phyloP scores from a whole-genome alignment of 1,140 invertebrate species.

The Drosophila azteca region DNA sequence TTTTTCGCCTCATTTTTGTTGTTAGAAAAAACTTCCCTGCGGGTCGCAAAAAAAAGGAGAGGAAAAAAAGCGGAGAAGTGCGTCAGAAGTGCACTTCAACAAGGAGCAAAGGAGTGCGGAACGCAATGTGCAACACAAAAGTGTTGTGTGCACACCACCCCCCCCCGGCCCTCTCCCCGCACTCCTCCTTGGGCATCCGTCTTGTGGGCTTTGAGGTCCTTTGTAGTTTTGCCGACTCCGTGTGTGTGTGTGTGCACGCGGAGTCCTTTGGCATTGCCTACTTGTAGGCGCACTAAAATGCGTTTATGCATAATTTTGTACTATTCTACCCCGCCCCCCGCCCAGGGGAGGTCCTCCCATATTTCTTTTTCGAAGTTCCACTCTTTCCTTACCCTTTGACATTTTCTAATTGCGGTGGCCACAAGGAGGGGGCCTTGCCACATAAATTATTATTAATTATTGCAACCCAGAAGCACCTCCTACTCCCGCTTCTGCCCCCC shows the following conservation, averaged over 20 bases:
- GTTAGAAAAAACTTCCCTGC: slow-evolving; percentile 44
- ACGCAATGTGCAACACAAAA: slow-evolving; percentile 62
- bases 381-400: slow-evolving; percentile 25
- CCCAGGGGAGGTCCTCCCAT: no score
- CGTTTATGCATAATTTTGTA: slow-evolving; percentile 79
- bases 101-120: slow-evolving; percentile 39
- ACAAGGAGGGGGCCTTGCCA: slow-evolving; percentile 39
- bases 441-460: slow-evolving; percentile 77
- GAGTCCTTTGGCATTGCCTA: slow-evolving; percentile 61
- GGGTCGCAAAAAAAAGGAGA: slow-evolving; percentile 18
- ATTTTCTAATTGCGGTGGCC: slow-evolving; percentile 64
- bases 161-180: background rate
- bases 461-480: background rate
- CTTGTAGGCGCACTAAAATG: slow-evolving; percentile 80
- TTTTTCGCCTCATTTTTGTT: slow-evolving; percentile 10
- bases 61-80: slow-evolving; percentile 50
- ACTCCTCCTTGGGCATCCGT: slow-evolving; percentile 9
- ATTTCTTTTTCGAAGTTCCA: background rate
- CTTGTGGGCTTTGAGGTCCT: slow-evolving; percentile 52
- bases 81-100: slow-evolving; percentile 74
- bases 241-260: background rate
- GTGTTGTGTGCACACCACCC: slow-evolving; percentile 15
- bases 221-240: slow-evolving; percentile 67
- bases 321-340: background rate
- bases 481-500: background rate